A percentile compares a stretch with the other conserved stretches of the same genome.
These are phyloP conservation scores for Pygoscelis adeliae DNA, from an alignment of 2,113 vertebrate genomes.

Conservation along the genomic window DNA sequence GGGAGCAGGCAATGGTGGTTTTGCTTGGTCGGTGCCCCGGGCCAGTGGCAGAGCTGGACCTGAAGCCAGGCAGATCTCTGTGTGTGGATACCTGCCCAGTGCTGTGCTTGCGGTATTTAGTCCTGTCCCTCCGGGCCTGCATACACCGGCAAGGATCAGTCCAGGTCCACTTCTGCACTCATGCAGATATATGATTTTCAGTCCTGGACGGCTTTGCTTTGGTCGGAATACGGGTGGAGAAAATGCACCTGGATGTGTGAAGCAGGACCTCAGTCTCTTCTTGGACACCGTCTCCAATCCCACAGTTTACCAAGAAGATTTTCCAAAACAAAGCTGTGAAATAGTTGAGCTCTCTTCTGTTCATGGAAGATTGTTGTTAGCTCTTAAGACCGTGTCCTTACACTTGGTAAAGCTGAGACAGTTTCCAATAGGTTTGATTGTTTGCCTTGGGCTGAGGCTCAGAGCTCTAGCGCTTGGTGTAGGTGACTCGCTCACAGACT, in stretches of 20 bases:
- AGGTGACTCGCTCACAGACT: background rate
- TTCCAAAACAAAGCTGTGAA: background rate
- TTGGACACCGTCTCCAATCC: accelerated
- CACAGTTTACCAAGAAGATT: background rate
- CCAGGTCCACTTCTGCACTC: background rate
- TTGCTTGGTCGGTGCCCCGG: background rate
- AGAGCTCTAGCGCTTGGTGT: background rate
- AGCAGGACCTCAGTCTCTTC: background rate
- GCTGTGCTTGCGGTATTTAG: background rate
- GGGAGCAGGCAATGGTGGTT: background rate
- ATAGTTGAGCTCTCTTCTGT: background rate
- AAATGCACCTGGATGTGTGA: background rate
- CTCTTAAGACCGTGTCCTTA: background rate
- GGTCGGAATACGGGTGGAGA: background rate
- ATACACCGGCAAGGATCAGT: background rate
- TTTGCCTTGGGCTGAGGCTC: background rate
- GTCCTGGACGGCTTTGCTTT: background rate
- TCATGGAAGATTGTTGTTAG: background rate
- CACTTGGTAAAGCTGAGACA: background rate
- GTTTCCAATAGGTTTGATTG: background rate
- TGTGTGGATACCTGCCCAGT: background rate
- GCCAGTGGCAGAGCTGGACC: background rate
- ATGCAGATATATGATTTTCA: background rate
- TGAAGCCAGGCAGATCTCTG: background rate
- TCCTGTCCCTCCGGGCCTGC: background rate